Conservation (phyloP, 2,113 vertebrate genomes). For the Spea multiplicata region DNA sequence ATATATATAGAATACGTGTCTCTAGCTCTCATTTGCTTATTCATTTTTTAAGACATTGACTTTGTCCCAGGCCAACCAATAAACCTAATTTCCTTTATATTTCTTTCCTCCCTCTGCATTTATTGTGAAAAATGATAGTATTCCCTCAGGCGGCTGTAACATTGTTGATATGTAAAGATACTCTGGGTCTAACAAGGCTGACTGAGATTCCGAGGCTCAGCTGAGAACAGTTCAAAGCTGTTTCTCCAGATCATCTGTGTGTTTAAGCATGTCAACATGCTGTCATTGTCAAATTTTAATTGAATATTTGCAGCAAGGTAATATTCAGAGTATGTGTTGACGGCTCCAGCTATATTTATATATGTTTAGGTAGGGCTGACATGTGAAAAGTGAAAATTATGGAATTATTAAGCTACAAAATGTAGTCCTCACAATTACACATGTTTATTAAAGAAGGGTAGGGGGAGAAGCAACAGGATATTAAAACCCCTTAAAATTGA, state of each 20-base stretch:
- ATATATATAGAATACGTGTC: neutral
- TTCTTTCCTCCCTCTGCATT: conserved; percentile 8
- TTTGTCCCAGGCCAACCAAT: neutral
- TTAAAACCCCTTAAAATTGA: too few species aligned
- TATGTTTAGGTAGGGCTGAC: neutral
- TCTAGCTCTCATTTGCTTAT: conserved; percentile 27
- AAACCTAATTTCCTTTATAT: conserved; percentile 19
- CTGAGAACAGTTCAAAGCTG: conserved; percentile 40
- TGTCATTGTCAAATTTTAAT: conserved; percentile 48
- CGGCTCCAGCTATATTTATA: conserved; percentile 2
- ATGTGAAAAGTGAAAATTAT: neutral
- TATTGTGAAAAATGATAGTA: conserved; percentile 41
- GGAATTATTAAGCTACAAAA: too few species aligned
- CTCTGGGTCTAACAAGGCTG: conserved; percentile 44
- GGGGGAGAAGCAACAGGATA: too few species aligned
- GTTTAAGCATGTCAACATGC: conserved; percentile 49
- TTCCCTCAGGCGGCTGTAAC: conserved; percentile 37
- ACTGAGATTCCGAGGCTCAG: conserved; percentile 42
- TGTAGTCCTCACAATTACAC: too few species aligned
- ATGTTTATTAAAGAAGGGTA: too few species aligned
- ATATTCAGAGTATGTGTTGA: conserved; percentile 12
- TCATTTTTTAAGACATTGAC: neutral
- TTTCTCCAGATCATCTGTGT: conserved; percentile 35
- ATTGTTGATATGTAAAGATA: conserved; percentile 48
- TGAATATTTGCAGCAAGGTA: conserved; percentile 46